Evolutionary conservation across 2,797 vertebrate species (phyloP).

Genomic region (Rhinichthys osculus): DNA sequence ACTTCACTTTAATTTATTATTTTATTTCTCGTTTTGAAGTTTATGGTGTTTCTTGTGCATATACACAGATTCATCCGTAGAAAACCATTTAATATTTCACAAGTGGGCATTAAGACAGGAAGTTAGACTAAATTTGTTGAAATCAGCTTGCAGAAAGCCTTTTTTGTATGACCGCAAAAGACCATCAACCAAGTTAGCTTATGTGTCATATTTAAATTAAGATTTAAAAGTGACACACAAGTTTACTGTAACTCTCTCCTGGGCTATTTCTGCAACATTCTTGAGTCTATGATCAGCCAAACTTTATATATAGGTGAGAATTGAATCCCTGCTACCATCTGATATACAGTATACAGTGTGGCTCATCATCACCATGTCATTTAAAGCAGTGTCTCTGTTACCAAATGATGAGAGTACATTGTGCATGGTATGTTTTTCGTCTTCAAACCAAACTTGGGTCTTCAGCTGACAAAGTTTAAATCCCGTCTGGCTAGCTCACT

Average conservation of each 20-base stretch:
- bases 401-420: no score
- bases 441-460: no score
- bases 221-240: not conserved
- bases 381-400: conserved; percentile 57
- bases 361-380: conserved; percentile 63
- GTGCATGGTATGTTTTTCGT: no score
- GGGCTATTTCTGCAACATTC: conserved; percentile 43
- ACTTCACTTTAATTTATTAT: not conserved
- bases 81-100: not conserved
- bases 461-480: no score
- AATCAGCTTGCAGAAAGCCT: not conserved
- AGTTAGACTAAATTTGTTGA: not conserved
- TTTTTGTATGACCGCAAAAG: not conserved
- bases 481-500: no score
- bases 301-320: conserved; percentile 54
- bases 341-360: conserved; percentile 61
- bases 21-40: not conserved
- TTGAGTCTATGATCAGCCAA: not conserved
- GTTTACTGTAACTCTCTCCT: conserved; percentile 29
- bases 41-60: not conserved
- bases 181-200: no score
- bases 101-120: not conserved
- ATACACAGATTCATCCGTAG: not conserved
- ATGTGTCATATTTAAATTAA: not conserved
- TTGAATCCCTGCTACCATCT: conserved; percentile 56